Percentiles rank a stretch among this genome's conserved stretches.
These are phyloP conservation scores for Tiliqua scincoides DNA, from an alignment of 2,113 vertebrate genomes.

Conservation along the genomic window DNA sequence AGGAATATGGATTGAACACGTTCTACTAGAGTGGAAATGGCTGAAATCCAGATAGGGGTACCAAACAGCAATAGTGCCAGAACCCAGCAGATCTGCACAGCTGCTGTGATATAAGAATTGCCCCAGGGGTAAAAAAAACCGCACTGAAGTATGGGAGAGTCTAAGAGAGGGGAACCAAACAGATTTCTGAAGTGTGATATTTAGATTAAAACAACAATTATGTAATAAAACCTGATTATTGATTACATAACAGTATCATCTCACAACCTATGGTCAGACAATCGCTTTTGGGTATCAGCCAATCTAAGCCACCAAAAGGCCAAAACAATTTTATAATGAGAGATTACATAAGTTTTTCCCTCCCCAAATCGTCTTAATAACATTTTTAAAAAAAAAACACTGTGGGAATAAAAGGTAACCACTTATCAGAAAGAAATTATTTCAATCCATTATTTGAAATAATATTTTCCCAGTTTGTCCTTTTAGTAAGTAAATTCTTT, in stretches of 20 bases:
- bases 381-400: conserved; percentile 16
- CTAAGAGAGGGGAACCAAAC: conserved; percentile 24
- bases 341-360: not conserved
- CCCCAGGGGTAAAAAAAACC: too few relatives aligned
- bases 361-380: conserved; percentile 12
- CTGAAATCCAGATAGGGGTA: too few relatives aligned
- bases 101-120: too few relatives aligned
- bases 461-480: not conserved
- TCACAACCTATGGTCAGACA: not conserved
- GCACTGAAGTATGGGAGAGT: conserved; percentile 7
- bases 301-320: conserved; percentile 28
- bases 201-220: not conserved
- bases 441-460: not conserved
- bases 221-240: conserved; percentile 22
- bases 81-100: too few relatives aligned
- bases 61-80: too few relatives aligned
- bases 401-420: conserved; percentile 23
- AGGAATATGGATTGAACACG: too few relatives aligned
- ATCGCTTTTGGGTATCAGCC: conserved; percentile 22
- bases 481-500: not conserved
- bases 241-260: conserved; percentile 36
- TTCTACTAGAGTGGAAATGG: too few relatives aligned
- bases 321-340: conserved; percentile 29
- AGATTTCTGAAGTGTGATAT: not conserved
- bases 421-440: conserved; percentile 23